Conservation (phyloP, 2,113 vertebrate species). For the Brachyhypopomus gauderio region DNA sequence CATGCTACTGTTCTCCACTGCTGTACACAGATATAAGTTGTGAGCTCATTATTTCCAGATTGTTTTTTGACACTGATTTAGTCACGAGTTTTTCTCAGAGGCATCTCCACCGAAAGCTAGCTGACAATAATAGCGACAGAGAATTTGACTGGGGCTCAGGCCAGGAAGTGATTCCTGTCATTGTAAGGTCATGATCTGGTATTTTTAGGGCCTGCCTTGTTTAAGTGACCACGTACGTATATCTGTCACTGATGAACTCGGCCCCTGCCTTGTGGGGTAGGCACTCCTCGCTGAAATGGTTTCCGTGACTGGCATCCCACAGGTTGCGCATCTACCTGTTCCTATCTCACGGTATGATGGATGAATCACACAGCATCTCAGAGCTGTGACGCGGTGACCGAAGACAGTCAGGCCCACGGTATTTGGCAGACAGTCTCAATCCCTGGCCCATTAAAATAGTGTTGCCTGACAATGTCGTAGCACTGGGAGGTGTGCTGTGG, state of each 20-base stretch:
- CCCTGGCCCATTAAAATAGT: not conserved
- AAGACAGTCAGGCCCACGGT: not conserved
- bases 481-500: not conserved
- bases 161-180: not conserved
- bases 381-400: not conserved
- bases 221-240: not conserved
- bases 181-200: not conserved
- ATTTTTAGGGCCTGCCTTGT: slow-evolving; percentile 6
- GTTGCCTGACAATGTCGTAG: not conserved
- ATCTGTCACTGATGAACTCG: not conserved
- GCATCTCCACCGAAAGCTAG: not conserved
- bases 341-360: slow-evolving; percentile 12
- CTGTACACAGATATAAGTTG: too few species aligned
- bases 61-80: too few species aligned
- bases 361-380: not conserved
- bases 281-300: not conserved
- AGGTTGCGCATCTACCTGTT: not conserved
- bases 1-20: too few species aligned
- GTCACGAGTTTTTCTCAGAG: too few species aligned
- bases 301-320: not conserved
- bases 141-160: not conserved
- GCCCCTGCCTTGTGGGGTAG: not conserved
- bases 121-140: not conserved
- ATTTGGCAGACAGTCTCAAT: not conserved
- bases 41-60: too few species aligned